Conservation (phyloP, 2,113 vertebrate species). For the Gavialis gangeticus region DNA sequence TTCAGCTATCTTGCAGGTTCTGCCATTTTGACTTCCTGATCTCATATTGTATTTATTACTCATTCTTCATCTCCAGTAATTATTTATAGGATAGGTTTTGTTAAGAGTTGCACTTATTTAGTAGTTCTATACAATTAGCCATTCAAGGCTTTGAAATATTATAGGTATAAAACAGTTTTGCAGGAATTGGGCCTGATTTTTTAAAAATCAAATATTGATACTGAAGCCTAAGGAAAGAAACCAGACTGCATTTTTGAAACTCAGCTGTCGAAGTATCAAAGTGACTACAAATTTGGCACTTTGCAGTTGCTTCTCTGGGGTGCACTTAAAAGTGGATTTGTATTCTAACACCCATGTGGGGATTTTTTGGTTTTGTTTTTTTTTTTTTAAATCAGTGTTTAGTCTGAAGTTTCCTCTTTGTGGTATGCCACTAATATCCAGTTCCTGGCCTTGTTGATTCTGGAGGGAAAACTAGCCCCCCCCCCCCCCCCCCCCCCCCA, state of each 20-base stretch:
- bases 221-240: conserved; percentile 46
- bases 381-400: too few relatives aligned
- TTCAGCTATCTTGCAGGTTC: too few relatives aligned
- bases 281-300: not conserved
- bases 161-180: conserved; percentile 26
- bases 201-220: not conserved
- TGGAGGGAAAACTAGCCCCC: too few relatives aligned
- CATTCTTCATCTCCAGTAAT: not conserved
- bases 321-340: not conserved
- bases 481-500: too few relatives aligned
- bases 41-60: not conserved
- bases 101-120: not conserved
- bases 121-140: not conserved
- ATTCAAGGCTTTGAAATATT: conserved; percentile 23
- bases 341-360: too few relatives aligned
- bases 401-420: too few relatives aligned
- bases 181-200: not conserved
- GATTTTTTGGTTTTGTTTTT: too few relatives aligned
- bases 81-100: not conserved
- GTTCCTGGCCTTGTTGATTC: too few relatives aligned
- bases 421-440: too few relatives aligned
- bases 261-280: not conserved
- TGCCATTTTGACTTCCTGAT: too few relatives aligned
- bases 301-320: not conserved
- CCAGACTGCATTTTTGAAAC: not conserved